Conservation (phyloP, 2,888 invertebrate species). For the Melanchra persicariae region DNA sequence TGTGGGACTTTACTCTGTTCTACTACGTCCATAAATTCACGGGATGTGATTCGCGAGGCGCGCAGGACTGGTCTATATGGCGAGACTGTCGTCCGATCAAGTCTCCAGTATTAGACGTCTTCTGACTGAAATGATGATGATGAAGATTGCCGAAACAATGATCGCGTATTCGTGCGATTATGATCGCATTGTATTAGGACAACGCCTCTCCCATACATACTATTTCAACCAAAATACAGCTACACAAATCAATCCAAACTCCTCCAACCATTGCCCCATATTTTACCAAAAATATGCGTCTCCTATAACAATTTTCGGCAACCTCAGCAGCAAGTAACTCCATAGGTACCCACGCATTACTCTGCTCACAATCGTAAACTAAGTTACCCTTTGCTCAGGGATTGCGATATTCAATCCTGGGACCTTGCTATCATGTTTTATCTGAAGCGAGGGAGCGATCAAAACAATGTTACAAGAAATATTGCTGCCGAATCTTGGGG, state of each 20-base stretch:
- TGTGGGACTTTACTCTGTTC: no score
- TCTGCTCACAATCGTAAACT: conserved; percentile 48
- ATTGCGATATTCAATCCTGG: conserved; percentile 56
- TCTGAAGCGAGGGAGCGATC: conserved; percentile 40
- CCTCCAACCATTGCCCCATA: not conserved
- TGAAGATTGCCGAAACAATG: no score
- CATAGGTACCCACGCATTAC: conserved; percentile 33
- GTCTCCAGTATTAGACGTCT: no score
- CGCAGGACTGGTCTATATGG: no score
- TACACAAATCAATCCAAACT: not conserved
- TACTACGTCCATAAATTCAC: no score
- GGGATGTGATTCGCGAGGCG: no score
- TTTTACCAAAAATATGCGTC: conserved; percentile 22
- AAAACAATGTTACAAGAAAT: conserved; percentile 52
- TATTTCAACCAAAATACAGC: not conserved
- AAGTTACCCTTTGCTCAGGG: conserved; percentile 44
- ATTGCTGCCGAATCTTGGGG: conserved; percentile 25
- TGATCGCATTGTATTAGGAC: no score
- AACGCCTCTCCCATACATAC: no score
- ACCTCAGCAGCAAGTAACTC: conserved; percentile 18
- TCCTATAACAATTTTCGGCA: conserved; percentile 23
- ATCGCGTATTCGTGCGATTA: no score
- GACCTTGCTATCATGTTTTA: conserved; percentile 52
- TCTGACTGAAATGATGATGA: no score
- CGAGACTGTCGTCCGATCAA: no score